A percentile compares a stretch with the other conserved stretches of the same genome.
phyloP scores from a whole-genome alignment of 2,797 vertebrate genomes.

The Graptemys geographica region DNA sequence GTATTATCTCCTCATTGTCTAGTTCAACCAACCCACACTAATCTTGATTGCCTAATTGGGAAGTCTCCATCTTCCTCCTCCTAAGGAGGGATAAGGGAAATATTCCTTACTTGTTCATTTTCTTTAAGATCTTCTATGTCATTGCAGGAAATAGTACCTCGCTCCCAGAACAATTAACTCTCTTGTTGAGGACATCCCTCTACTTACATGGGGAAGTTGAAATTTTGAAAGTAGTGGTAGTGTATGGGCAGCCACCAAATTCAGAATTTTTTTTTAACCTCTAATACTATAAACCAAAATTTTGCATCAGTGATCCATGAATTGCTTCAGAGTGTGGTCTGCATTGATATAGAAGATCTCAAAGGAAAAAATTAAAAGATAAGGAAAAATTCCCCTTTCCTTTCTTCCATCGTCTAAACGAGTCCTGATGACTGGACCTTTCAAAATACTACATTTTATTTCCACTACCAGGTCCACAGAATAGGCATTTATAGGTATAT shows the following conservation, averaged over 20 bases:
- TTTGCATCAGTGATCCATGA: not conserved
- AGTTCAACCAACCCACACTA: rapidly evolving
- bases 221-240: not conserved
- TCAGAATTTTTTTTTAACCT: not conserved
- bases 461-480: not conserved
- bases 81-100: not conserved
- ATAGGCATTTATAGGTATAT: not conserved
- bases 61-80: not conserved
- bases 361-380: not conserved
- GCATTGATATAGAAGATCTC: not conserved
- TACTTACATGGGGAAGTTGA: not conserved
- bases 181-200: not conserved
- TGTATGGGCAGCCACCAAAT: not conserved
- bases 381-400: not conserved
- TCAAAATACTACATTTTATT: not conserved
- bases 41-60: not conserved
- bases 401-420: not conserved
- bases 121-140: not conserved
- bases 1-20: not conserved
- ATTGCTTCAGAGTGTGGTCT: not conserved
- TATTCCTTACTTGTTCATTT: not conserved
- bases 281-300: not conserved
- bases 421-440: not conserved
- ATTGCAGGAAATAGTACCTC: not conserved
- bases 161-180: not conserved